These are phyloP conservation scores for Meriones unguiculatus DNA, from an alignment of 2,113 vertebrate genomes.

Conservation along the genomic window DNA sequence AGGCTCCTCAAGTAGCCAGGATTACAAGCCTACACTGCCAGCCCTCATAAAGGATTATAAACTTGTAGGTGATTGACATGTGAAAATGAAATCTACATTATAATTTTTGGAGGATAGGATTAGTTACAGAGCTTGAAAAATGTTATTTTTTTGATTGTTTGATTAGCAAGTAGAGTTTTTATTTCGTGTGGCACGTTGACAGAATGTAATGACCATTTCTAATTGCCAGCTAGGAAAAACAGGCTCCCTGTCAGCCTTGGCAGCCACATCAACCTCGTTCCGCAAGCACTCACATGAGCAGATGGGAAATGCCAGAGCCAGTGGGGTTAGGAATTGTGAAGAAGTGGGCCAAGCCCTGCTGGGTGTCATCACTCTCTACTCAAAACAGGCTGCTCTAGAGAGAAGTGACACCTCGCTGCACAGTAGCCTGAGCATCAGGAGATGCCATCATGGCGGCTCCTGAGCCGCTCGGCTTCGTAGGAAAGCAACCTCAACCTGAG, in stretches of 20 bases:
- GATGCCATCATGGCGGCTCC: accelerated
- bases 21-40: not conserved
- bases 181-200: not conserved
- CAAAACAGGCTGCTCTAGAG: not conserved
- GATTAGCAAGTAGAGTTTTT: conserved; percentile 13
- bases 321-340: not conserved
- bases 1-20: not conserved
- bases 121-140: not conserved
- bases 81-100: not conserved
- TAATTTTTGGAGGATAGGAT: not conserved
- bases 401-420: too few relatives aligned
- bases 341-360: accelerated
- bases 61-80: not conserved
- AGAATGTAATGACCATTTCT: not conserved
- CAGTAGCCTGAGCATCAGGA: not conserved
- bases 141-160: conserved; percentile 37
- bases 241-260: not conserved
- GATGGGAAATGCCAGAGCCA: not conserved
- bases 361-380: too few relatives aligned
- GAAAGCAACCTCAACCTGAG: not conserved
- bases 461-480: accelerated
- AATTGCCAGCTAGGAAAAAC: conserved; percentile 12
- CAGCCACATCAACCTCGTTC: accelerated
- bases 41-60: not conserved
- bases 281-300: not conserved